A percentile compares a stretch with the other conserved stretches of the same genome.
These are phyloP conservation scores for Caranx ignobilis DNA, from an alignment of 2,113 vertebrate species.

Conservation along the genomic window DNA sequence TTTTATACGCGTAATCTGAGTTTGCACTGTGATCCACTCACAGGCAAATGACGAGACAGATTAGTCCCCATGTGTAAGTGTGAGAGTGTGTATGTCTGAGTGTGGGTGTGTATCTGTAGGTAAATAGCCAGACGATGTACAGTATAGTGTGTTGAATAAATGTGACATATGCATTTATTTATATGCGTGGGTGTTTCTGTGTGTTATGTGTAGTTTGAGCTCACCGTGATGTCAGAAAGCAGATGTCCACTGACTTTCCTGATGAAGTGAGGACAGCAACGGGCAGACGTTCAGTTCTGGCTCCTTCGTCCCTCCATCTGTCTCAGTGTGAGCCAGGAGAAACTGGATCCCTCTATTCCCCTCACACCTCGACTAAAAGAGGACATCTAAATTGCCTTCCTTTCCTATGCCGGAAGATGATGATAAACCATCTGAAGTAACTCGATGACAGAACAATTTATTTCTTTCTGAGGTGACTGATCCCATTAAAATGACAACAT, in stretches of 20 bases:
- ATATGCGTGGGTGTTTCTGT: neutral
- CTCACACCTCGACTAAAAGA: slow-evolving; percentile 62
- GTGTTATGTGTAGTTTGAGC: neutral
- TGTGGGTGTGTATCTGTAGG: neutral
- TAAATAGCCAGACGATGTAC: neutral
- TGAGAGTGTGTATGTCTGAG: slow-evolving; percentile 10
- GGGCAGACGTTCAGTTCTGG: slow-evolving; percentile 32
- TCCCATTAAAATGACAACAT: slow-evolving; percentile 22
- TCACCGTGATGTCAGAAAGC: slow-evolving; percentile 17
- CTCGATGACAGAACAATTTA: slow-evolving; percentile 55
- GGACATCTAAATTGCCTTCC: slow-evolving; percentile 41
- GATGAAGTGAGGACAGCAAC: slow-evolving; percentile 39
- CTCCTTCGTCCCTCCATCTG: slow-evolving; percentile 46
- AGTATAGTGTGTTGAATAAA: neutral
- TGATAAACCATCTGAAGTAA: slow-evolving; percentile 48
- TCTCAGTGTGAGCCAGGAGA: slow-evolving; percentile 40
- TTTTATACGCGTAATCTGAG: slow-evolving; percentile 35
- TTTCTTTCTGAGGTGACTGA: slow-evolving; percentile 45
- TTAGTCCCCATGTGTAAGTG: slow-evolving; percentile 21
- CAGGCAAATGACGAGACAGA: slow-evolving; percentile 44
- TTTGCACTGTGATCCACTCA: slow-evolving; percentile 19
- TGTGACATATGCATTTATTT: neutral
- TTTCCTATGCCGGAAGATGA: slow-evolving; percentile 43
- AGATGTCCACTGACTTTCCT: slow-evolving; percentile 47
- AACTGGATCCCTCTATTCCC: slow-evolving; percentile 51